Evolutionary conservation across 2,113 vertebrate species (phyloP).

Genomic region (Psilopogon haemacephalus): DNA sequence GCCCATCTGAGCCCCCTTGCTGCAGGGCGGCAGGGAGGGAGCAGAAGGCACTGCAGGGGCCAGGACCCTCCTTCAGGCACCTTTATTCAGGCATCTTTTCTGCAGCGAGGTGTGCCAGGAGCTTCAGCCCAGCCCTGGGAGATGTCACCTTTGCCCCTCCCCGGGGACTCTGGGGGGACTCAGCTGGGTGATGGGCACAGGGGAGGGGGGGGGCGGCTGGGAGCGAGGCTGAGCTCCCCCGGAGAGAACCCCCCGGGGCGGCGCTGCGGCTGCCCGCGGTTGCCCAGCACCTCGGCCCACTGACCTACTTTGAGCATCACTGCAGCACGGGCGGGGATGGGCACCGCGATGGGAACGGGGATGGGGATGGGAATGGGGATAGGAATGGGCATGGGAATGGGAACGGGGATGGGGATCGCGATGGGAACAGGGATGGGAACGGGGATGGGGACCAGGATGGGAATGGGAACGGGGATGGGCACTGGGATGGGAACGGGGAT

Average conservation of each 20-base stretch:
- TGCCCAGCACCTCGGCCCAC: neutral
- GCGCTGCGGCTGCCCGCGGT: neutral
- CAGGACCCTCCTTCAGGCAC: fast-evolving
- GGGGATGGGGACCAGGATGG: no score
- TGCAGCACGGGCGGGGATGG: fast-evolving
- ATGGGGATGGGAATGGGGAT: neutral
- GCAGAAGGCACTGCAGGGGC: fast-evolving
- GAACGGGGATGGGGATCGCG: no score
- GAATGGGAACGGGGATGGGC: fast-evolving
- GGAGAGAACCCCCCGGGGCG: fast-evolving
- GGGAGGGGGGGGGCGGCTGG: fast-evolving
- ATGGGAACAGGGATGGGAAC: fast-evolving
- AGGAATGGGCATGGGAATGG: neutral
- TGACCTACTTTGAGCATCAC: conserved; percentile 46
- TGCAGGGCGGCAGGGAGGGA: fast-evolving
- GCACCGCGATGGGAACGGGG: neutral
- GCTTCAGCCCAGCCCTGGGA: neutral
- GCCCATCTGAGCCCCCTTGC: neutral
- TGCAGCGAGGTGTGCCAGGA: neutral
- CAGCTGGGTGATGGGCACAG: fast-evolving
- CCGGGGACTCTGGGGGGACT: fast-evolving
- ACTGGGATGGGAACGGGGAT: neutral
- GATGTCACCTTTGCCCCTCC: fast-evolving
- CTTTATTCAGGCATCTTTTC: neutral
- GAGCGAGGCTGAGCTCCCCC: neutral